Evolutionary conservation across 2,888 invertebrate genomes (phyloP).

Genomic region (Rhagonycha fulva): DNA sequence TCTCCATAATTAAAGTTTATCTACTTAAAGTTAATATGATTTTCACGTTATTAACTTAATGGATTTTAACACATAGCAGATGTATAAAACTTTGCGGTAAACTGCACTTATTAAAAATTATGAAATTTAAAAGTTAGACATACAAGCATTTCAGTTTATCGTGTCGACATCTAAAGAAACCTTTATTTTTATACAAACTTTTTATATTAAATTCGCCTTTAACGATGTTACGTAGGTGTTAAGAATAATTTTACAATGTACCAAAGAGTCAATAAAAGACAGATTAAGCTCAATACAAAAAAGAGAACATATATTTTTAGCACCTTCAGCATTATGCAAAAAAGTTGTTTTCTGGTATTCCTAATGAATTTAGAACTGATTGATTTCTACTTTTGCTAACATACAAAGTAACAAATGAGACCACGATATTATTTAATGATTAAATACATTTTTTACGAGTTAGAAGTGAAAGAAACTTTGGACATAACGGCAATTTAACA

Average conservation of each 20-base stretch:
- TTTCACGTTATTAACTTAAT: conserved; percentile 11
- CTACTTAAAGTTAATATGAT: conserved; percentile 16
- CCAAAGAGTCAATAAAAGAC: neutral
- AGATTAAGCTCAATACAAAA: neutral
- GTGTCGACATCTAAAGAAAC: neutral
- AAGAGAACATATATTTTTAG: neutral
- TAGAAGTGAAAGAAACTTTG: neutral
- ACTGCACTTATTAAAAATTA: neutral
- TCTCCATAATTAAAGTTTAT: conserved; percentile 22
- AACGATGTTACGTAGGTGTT: neutral
- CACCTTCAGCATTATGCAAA: neutral
- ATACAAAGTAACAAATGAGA: neutral
- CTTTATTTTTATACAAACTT: neutral
- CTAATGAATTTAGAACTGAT: neutral
- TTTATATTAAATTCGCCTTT: neutral
- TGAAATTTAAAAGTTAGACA: neutral
- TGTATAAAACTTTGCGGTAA: conserved; percentile 10
- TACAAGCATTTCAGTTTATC: neutral
- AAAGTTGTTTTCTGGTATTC: neutral
- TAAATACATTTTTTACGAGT: neutral
- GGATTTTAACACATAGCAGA: conserved; percentile 19
- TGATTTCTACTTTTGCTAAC: neutral
- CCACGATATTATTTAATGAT: neutral
- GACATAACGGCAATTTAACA: neutral
- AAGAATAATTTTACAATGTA: neutral